A percentile compares a stretch with the other conserved stretches of the same genome.
phyloP scores from a whole-genome alignment of 2,797 vertebrate species.

The Coregonus sp. region DNA sequence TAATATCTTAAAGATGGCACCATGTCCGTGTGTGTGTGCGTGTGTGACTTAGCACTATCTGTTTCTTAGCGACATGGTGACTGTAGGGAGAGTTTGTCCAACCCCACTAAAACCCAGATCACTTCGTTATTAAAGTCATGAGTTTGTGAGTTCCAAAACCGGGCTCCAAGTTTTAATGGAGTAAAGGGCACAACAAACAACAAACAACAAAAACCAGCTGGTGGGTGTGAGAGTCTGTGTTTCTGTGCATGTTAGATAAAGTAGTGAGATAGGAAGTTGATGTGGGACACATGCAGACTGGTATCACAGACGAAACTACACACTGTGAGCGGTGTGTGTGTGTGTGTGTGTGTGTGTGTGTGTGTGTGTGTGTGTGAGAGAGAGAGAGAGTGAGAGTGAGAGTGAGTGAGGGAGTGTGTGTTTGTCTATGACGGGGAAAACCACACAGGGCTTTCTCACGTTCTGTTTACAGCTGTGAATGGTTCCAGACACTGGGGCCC shows the following conservation, averaged over 20 bases:
- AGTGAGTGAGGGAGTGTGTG: constrained; percentile 9
- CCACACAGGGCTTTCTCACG: constrained; percentile 78
- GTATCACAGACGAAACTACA: constrained; percentile 62
- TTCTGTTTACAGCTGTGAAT: constrained; percentile 79
- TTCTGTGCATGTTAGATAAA: constrained; percentile 25
- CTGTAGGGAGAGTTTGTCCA: constrained; percentile 1
- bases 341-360: constrained; percentile 38
- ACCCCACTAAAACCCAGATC: constrained; percentile 20
- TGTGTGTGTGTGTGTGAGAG: constrained; percentile 16
- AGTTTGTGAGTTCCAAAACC: constrained; percentile 11
- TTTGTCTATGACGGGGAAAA: constrained; percentile 65
- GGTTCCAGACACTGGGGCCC: constrained; percentile 69
- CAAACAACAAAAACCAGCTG: constrained; percentile 56
- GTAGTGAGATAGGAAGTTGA: constrained; percentile 61
- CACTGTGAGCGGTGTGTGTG: not conserved
- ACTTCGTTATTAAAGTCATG: constrained; percentile 28
- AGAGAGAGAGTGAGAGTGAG: constrained; percentile 16
- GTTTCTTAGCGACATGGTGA: constrained; percentile 9
- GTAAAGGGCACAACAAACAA: constrained; percentile 48
- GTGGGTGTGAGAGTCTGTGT: constrained; percentile 19
- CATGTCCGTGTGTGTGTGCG: not conserved
- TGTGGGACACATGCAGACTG: constrained; percentile 51
- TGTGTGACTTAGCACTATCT: not conserved
- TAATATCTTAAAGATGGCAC: not conserved
- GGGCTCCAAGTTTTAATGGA: constrained; percentile 32